Percentiles rank a stretch among this genome's conserved stretches.
Conservation (phyloP, 2,888 invertebrate genomes). For the Epirrhoe alternata region DNA sequence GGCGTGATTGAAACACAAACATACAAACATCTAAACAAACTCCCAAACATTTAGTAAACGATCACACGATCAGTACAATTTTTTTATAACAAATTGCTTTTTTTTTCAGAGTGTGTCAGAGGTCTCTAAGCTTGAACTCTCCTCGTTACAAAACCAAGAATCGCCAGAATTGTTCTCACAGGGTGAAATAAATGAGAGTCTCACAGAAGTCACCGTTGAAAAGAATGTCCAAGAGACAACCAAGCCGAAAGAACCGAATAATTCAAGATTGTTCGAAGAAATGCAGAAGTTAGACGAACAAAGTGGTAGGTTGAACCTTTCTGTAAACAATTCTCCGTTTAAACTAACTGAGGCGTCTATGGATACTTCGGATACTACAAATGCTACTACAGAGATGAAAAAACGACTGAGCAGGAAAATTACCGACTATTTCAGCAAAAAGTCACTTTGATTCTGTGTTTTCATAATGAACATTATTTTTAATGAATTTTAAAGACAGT, state of each 20-base stretch:
- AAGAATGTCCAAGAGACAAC: constrained; percentile 9
- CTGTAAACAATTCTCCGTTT: constrained; percentile 50
- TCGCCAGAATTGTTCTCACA: constrained; percentile 67
- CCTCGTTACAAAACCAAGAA: not conserved
- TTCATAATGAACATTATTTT: constrained; percentile 23
- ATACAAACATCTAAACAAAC: no score
- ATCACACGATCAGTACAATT: not conserved
- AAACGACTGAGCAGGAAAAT: constrained; percentile 71
- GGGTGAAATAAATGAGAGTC: constrained; percentile 53
- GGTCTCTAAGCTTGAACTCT: constrained; percentile 18
- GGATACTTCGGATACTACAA: constrained; percentile 43
- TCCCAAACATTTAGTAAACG: not conserved
- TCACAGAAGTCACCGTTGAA: constrained; percentile 43
- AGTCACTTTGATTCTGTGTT: constrained; percentile 52
- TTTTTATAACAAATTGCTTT: not conserved
- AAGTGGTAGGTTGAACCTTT: constrained; percentile 57
- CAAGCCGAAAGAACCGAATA: constrained; percentile 28
- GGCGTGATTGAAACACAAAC: no score
- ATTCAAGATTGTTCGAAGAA: constrained; percentile 58
- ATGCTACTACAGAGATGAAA: constrained; percentile 60
- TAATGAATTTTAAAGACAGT: not conserved
- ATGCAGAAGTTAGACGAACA: constrained; percentile 62
- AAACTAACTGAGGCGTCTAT: constrained; percentile 40
- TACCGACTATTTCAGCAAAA: constrained; percentile 76
- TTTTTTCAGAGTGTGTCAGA: constrained; percentile 54